Evolutionary conservation across 2,113 vertebrate species (phyloP), one percentile per base, ranked within the genome.

Genomic region (Hemicordylus capensis): DNA sequence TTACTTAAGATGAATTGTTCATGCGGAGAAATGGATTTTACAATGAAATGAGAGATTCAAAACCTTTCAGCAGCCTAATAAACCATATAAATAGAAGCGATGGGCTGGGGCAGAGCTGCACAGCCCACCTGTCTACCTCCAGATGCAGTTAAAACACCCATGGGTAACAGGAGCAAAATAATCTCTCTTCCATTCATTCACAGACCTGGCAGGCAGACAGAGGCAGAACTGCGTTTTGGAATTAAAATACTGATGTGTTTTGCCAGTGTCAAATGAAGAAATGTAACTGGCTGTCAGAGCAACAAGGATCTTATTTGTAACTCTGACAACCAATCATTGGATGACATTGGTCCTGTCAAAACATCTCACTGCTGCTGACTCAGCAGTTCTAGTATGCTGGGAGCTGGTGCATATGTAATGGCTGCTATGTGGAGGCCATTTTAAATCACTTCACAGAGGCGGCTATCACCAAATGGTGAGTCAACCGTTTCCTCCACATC

Each of bases 51-150:
- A 92, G 67, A 88, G 67, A 87, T 89, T 89, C 85, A 63, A 90
- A 91, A 85, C n/a, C 75, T 88, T 90, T 94, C 89, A 92, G 84
- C 64, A 90, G 82, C 89, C 92, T 93, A 90, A 88, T 91, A 91
- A 91, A 87, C 75, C 64, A 37, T 85, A 87, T 85, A 85, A 92
- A 92, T 80, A 91, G 77, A 93, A 91, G 31, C 64, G 74, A 90
- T 76, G 34, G 7, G 0, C 82, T 88, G 78, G 72, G 54, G 79
- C 58, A 90, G 73, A 93, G 48, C 37, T 88, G 85, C 59, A 85
- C 86, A 89, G 63, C 75, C 84, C 91, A 92, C 77, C 85, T 93
- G 80, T n/a, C 59, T 88, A 87, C 22, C 64, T 77, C n/a, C 46
- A 89, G 37, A 86, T 84, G 74, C 31, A 76, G 76, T 28, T 80